A percentile compares a stretch with the other conserved stretches of the same genome.
These are phyloP conservation scores for Acronicta psi DNA, from an alignment of 2,888 invertebrate species.

Conservation along the genomic window DNA sequence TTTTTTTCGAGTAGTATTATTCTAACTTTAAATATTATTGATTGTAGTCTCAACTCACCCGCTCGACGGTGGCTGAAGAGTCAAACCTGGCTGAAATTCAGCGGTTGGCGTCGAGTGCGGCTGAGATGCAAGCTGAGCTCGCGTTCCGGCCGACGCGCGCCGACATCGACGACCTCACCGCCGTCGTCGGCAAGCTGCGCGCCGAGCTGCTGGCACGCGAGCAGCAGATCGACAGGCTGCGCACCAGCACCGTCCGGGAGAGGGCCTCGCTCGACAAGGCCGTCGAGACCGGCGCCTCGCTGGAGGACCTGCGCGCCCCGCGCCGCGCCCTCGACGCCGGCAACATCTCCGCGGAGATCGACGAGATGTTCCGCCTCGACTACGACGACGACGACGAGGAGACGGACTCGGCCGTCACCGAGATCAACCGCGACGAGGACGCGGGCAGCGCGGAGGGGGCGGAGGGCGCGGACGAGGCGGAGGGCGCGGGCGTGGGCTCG, in stretches of 20 bases:
- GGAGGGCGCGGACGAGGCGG: constrained; percentile 11
- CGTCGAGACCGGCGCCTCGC: constrained; percentile 60
- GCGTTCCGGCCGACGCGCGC: constrained; percentile 89
- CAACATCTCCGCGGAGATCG: constrained; percentile 82
- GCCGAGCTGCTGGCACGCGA: constrained; percentile 68
- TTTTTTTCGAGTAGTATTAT: neutral
- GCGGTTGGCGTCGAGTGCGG: constrained; percentile 82
- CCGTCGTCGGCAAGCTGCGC: constrained; percentile 74
- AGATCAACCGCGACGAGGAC: constrained; percentile 69
- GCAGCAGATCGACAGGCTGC: constrained; percentile 62
- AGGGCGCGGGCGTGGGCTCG: constrained; percentile 49
- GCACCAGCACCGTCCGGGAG: constrained; percentile 52
- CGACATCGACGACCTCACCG: constrained; percentile 88
- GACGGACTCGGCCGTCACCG: constrained; percentile 79
- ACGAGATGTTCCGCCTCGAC: constrained; percentile 85
- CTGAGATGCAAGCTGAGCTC: constrained; percentile 89
- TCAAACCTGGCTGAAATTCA: constrained; percentile 89
- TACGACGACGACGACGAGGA: constrained; percentile 83
- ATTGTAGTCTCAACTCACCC: constrained; percentile 77
- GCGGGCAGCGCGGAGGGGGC: constrained; percentile 18
- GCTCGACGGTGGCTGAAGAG: constrained; percentile 87
- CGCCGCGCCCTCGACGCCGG: constrained; percentile 66
- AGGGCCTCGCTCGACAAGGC: constrained; percentile 55
- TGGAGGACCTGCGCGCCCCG: constrained; percentile 61
- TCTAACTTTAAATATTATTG: constrained; percentile 1